A percentile compares a stretch with the other conserved stretches of the same genome.
These are phyloP conservation scores for Syndactyla subalaris DNA, from an alignment of 2,797 vertebrate genomes.

Conservation along the genomic window DNA sequence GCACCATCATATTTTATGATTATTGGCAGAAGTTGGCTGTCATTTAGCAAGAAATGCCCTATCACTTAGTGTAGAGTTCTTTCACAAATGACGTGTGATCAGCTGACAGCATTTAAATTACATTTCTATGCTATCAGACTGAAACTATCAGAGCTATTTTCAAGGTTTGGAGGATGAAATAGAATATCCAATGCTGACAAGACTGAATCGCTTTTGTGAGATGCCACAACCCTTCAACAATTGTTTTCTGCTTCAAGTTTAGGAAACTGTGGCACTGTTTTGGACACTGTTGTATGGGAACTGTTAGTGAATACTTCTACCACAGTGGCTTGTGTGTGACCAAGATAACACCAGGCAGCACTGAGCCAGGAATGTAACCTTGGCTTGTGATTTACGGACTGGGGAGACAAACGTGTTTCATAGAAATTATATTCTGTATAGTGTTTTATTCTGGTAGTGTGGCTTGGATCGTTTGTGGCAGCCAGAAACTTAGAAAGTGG, in stretches of 20 bases:
- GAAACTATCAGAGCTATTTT: not conserved
- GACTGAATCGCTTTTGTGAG: not conserved
- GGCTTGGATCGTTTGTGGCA: conserved; percentile 42
- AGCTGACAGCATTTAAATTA: not conserved
- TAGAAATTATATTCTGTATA: conserved; percentile 65
- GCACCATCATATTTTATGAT: not conserved
- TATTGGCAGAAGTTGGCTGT: not conserved
- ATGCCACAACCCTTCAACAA: not conserved
- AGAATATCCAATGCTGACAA: not conserved
- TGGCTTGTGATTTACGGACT: not conserved
- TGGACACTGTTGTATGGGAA: not conserved
- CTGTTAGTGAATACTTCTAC: not conserved
- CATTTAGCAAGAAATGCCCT: not conserved
- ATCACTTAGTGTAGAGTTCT: not conserved
- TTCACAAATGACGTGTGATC: not conserved
- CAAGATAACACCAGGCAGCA: not conserved
- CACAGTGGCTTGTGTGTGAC: not conserved
- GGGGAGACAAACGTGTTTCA: not conserved
- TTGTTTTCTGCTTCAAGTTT: not conserved
- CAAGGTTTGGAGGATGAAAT: not conserved
- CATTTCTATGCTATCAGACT: not conserved
- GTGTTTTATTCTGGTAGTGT: conserved; percentile 47
- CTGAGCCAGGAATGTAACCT: not conserved
- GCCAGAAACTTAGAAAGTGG: conserved; percentile 32
- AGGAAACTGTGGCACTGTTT: not conserved